A percentile compares a stretch with the other conserved stretches of the same genome.
These are phyloP conservation scores for Pharmacophagus antenor DNA, from an alignment of 2,888 invertebrate genomes.

Conservation along the genomic window DNA sequence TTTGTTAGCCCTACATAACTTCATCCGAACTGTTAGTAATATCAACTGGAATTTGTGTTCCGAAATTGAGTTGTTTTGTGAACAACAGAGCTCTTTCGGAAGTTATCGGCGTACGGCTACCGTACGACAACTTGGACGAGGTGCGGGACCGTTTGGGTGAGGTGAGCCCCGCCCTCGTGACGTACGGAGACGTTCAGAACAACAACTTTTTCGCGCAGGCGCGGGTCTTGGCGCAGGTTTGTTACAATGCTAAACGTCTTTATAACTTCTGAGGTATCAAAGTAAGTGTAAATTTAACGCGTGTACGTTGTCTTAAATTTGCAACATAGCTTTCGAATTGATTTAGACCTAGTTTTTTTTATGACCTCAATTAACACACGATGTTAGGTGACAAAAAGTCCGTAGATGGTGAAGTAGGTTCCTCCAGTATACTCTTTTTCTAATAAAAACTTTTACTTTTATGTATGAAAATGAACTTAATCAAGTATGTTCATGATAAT, in stretches of 20 bases:
- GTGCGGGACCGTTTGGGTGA: conserved; percentile 90
- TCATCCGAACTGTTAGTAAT: neutral
- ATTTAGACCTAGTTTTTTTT: too few species aligned
- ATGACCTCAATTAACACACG: too few species aligned
- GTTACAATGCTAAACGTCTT: neutral
- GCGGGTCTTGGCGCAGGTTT: conserved; percentile 83
- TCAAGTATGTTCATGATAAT: too few species aligned
- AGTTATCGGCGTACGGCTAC: conserved; percentile 86
- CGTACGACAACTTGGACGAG: conserved; percentile 93
- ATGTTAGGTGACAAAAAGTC: too few species aligned
- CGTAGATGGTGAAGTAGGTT: too few species aligned
- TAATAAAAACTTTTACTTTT: too few species aligned
- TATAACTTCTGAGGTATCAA: neutral
- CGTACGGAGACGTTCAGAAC: conserved; percentile 90
- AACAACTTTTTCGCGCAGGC: conserved; percentile 93
- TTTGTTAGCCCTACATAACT: too few species aligned
- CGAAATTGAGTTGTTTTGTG: too few species aligned
- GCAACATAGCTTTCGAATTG: too few species aligned
- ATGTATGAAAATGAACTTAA: too few species aligned
- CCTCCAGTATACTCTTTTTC: too few species aligned
- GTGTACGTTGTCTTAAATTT: too few species aligned
- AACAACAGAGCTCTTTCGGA: conserved; percentile 95
- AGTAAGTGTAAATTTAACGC: neutral
- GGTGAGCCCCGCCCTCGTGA: conserved; percentile 93
- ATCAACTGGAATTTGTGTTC: neutral